A percentile compares a stretch with the other conserved stretches of the same genome.
Evolutionary conservation across 2,888 invertebrate genomes (phyloP).

Genomic region (Idaea biselata): DNA sequence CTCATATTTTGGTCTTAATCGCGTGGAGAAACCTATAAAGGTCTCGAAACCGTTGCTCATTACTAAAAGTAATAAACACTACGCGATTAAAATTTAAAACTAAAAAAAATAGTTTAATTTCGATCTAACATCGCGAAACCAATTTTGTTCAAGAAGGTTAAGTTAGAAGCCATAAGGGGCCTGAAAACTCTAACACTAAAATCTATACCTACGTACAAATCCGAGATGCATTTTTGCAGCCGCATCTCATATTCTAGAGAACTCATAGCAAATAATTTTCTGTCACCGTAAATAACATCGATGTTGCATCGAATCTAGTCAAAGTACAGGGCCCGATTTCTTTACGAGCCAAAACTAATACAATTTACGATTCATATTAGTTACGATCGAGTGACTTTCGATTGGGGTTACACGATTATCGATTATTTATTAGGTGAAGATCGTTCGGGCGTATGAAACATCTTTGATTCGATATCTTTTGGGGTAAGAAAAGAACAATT

Average conservation of each 20-base stretch:
- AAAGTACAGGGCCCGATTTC: constrained; percentile 49
- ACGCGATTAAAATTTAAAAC: too few relatives aligned
- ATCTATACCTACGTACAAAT: too few relatives aligned
- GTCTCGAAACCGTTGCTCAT: too few relatives aligned
- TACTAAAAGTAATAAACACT: too few relatives aligned
- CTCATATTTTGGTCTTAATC: too few relatives aligned
- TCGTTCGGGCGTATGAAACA: constrained; percentile 25
- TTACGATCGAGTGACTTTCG: constrained; percentile 22
- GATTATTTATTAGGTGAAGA: constrained; percentile 29
- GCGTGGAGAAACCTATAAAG: too few relatives aligned
- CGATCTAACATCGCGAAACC: too few relatives aligned
- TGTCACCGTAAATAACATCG: constrained; percentile 26
- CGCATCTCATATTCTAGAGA: neutral
- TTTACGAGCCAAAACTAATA: constrained; percentile 67
- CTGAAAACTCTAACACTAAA: too few relatives aligned
- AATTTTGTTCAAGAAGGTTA: too few relatives aligned
- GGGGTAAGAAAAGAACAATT: neutral
- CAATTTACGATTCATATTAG: constrained; percentile 49
- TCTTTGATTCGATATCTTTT: neutral
- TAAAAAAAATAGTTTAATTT: too few relatives aligned
- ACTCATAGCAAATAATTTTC: neutral
- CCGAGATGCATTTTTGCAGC: neutral
- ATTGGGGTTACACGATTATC: constrained; percentile 27
- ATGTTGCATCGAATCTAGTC: neutral
- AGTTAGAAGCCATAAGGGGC: too few relatives aligned